These are phyloP conservation scores for Galleria mellonella DNA, from an alignment of 1,140 invertebrate species.

Conservation along the genomic window DNA sequence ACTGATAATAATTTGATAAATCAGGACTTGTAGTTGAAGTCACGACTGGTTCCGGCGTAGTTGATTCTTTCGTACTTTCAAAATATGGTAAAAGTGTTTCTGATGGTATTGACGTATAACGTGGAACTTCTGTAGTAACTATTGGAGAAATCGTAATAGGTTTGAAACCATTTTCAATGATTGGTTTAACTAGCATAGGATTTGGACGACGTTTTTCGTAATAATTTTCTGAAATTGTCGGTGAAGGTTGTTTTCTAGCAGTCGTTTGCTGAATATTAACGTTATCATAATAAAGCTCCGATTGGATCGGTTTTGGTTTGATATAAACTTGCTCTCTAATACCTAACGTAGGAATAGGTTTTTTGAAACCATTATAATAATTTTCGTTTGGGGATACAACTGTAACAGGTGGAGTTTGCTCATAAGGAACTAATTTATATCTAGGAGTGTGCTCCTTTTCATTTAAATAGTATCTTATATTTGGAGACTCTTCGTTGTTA, in stretches of 20 bases:
- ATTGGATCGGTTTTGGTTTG: conserved; percentile 38
- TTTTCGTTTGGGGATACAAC: conserved; percentile 26
- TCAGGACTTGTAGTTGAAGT: conserved; percentile 13
- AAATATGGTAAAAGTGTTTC: conserved; percentile 12
- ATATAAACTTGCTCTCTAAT: conserved; percentile 41
- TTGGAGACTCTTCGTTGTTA: conserved; percentile 35
- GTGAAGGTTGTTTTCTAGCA: conserved; percentile 36
- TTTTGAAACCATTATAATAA: conserved; percentile 24
- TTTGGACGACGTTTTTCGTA: conserved; percentile 43
- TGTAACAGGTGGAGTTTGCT: conserved; percentile 65
- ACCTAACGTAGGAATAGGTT: conserved; percentile 25
- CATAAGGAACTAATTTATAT: conserved; percentile 69
- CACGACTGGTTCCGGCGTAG: conserved; percentile 14
- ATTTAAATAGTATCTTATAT: conserved; percentile 50
- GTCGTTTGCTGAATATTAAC: conserved; percentile 25
- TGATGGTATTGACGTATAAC: conserved; percentile 12
- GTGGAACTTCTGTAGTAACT: conserved; percentile 25
- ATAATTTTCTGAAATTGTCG: conserved; percentile 49
- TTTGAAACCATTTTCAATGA: conserved; percentile 60
- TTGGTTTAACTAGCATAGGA: conserved; percentile 25
- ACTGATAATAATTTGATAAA: conserved; percentile 33
- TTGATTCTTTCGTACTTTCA: conserved; percentile 21
- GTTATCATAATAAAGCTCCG: conserved; percentile 36
- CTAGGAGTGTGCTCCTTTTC: conserved; percentile 51
- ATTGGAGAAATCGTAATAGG: conserved; percentile 44